Evolutionary conservation across 2,888 invertebrate genomes (phyloP).

Genomic region (Tipula vernalis): DNA sequence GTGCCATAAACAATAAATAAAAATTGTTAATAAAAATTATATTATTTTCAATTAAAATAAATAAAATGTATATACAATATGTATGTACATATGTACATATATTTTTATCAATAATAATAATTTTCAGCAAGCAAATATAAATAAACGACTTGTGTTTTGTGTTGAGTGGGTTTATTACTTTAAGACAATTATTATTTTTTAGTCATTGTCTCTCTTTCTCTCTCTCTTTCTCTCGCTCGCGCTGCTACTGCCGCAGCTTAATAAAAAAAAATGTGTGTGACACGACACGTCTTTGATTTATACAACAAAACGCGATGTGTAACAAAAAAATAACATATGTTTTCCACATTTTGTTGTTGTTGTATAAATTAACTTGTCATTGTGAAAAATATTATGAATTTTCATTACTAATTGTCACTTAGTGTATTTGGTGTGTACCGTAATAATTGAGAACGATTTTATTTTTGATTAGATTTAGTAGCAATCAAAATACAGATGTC

Average conservation of each 20-base stretch:
- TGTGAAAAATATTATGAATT: neutral
- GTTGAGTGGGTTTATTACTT: conserved; percentile 4
- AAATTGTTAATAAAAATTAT: neutral
- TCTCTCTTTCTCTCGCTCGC: neutral
- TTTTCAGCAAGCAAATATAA: neutral
- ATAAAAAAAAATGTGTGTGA: neutral
- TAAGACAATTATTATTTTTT: neutral
- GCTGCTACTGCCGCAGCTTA: neutral
- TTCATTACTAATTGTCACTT: neutral
- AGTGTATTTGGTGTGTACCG: too few relatives aligned
- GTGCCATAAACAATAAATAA: neutral
- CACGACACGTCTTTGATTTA: neutral
- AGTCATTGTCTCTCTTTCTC: neutral
- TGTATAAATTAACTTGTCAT: neutral
- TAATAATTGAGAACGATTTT: neutral
- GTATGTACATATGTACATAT: neutral
- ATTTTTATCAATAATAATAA: neutral
- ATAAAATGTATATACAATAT: neutral
- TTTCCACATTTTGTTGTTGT: neutral
- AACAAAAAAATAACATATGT: conserved; percentile 9
- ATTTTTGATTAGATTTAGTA: neutral
- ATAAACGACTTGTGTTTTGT: neutral
- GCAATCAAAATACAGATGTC: too few relatives aligned
- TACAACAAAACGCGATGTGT: conserved; percentile 6
- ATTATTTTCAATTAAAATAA: neutral